These are phyloP conservation scores for Anguilla megastoma DNA, from an alignment of 2,797 vertebrate genomes.

Conservation along the genomic window DNA sequence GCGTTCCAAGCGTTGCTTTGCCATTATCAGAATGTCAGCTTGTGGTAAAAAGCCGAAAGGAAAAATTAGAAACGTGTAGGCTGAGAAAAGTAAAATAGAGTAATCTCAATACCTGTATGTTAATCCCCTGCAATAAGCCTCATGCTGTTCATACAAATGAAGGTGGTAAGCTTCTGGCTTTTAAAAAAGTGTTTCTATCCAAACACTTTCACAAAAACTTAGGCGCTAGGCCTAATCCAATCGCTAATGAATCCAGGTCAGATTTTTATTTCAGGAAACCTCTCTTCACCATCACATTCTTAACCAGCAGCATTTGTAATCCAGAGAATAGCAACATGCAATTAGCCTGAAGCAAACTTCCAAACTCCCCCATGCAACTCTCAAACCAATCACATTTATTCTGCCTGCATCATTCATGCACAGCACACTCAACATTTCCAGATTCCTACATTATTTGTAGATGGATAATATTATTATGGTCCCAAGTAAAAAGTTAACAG, in stretches of 20 bases:
- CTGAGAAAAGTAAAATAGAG: background rate
- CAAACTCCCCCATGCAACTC: too few relatives aligned
- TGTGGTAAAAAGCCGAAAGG: slow-evolving; percentile 22
- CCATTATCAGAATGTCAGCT: slow-evolving; percentile 33
- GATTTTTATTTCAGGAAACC: too few relatives aligned
- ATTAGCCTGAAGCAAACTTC: too few relatives aligned
- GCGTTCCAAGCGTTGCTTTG: background rate
- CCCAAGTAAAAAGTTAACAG: background rate
- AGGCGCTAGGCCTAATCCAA: background rate
- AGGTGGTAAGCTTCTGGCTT: slow-evolving; percentile 18
- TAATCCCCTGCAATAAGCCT: background rate
- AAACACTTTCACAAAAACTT: background rate
- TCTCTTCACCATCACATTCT: too few relatives aligned
- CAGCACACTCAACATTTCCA: too few relatives aligned
- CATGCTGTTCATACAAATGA: slow-evolving; percentile 30
- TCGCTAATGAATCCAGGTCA: background rate
- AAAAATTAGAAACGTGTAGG: background rate
- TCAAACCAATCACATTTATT: too few relatives aligned
- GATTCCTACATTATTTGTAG: background rate
- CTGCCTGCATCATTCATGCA: too few relatives aligned
- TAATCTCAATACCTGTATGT: background rate
- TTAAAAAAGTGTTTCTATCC: background rate
- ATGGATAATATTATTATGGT: background rate
- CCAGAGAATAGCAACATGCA: background rate
- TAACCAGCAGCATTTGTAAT: background rate